A percentile compares a stretch with the other conserved stretches of the same genome.
Evolutionary conservation across 2,113 vertebrate species (phyloP).

Genomic region (Indicator maculatus): DNA sequence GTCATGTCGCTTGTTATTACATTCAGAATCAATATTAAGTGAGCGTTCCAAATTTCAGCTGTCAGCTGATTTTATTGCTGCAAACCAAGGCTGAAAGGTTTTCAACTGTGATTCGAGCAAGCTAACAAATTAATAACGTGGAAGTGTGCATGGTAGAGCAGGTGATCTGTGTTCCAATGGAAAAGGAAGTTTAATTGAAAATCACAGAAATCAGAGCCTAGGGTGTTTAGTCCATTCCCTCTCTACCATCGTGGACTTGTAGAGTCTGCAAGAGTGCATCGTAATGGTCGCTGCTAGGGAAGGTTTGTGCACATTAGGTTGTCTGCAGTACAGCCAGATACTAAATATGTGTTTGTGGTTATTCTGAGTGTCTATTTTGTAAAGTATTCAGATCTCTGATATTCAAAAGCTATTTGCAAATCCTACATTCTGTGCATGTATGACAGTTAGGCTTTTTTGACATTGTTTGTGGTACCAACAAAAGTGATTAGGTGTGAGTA

Average conservation of each 20-base stretch:
- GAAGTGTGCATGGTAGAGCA: constrained; percentile 70
- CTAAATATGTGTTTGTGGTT: rapidly evolving
- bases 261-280: background rate
- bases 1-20: constrained; percentile 87
- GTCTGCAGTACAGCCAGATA: background rate
- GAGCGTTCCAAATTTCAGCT: constrained; percentile 85
- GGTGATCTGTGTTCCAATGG: constrained; percentile 74
- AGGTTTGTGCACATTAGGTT: background rate
- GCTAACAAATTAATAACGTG: constrained; percentile 81
- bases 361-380: background rate
- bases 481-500: background rate
- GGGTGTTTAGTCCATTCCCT: background rate
- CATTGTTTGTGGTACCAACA: rapidly evolving
- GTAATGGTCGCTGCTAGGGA: background rate
- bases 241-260: background rate
- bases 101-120: constrained; percentile 79
- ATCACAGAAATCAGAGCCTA: background rate
- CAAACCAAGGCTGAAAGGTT: constrained; percentile 82
- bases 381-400: background rate
- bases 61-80: constrained; percentile 84
- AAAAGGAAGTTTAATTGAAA: constrained; percentile 57
- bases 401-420: background rate
- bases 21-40: constrained; percentile 88
- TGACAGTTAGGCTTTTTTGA: background rate
- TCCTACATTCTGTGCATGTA: rapidly evolving